Evolutionary conservation across 2,888 invertebrate species (phyloP).

Genomic region (Ethmia dodecea): DNA sequence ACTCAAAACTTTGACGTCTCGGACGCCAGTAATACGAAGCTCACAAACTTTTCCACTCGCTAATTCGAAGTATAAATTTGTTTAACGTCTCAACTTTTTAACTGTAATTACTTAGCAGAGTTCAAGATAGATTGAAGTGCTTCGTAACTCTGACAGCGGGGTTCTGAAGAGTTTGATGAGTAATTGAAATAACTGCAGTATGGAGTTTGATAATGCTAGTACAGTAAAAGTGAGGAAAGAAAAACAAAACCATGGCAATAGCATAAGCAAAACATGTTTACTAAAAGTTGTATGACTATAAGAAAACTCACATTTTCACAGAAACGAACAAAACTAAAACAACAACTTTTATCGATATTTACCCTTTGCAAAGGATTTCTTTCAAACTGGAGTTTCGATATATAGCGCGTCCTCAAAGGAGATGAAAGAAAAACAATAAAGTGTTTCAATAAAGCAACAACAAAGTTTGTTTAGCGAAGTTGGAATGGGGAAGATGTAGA

Average conservation of each 20-base stretch:
- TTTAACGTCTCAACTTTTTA: conserved; percentile 76
- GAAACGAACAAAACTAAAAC: too few relatives aligned
- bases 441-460: conserved; percentile 68
- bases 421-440: conserved; percentile 70
- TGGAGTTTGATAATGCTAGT: too few relatives aligned
- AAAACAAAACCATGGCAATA: too few relatives aligned
- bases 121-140: conserved; percentile 59
- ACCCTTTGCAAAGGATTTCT: too few relatives aligned
- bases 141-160: conserved; percentile 43
- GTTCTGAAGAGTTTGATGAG: conserved; percentile 43
- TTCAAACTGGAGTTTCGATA: too few relatives aligned
- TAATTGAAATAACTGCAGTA: conserved; percentile 41
- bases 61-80: conserved; percentile 76
- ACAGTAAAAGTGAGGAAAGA: too few relatives aligned
- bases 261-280: too few relatives aligned
- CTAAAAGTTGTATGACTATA: too few relatives aligned
- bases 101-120: conserved; percentile 69
- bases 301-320: too few relatives aligned
- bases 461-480: conserved; percentile 62
- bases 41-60: conserved; percentile 58
- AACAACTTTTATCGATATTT: too few relatives aligned
- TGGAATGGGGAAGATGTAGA: conserved; percentile 35
- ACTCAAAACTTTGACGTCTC: conserved; percentile 65
- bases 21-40: conserved; percentile 58
- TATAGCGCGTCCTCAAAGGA: conserved; percentile 40